Evolutionary conservation across 1,140 invertebrate species (phyloP).

Genomic region (Colletes gigas): DNA sequence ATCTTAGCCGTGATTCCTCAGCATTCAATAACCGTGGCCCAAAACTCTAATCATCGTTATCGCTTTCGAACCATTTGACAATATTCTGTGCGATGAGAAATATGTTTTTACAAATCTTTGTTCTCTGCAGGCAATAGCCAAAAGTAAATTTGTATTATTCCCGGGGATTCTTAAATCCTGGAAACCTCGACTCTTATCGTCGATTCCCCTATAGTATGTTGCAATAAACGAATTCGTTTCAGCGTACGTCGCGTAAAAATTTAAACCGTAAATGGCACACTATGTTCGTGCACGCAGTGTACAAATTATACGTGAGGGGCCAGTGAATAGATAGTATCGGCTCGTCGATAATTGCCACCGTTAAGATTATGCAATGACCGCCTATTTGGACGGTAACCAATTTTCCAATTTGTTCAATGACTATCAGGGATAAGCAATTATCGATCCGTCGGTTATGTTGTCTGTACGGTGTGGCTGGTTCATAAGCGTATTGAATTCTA

Average conservation of each 20-base stretch:
- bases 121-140: too few relatives aligned
- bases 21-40: background rate
- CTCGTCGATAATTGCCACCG: conserved; percentile 42
- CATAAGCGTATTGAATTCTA: conserved; percentile 1
- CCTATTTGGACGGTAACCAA: conserved; percentile 39
- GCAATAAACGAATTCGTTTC: too few relatives aligned
- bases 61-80: background rate
- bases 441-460: background rate
- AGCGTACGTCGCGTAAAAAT: too few relatives aligned
- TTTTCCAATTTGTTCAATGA: conserved; percentile 51
- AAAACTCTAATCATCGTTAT: background rate
- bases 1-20: background rate
- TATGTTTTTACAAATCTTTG: too few relatives aligned
- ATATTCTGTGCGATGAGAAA: background rate
- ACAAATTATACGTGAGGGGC: background rate
- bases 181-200: too few relatives aligned
- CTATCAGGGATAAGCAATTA: conserved; percentile 13
- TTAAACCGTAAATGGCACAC: too few relatives aligned
- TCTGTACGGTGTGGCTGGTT: background rate
- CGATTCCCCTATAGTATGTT: too few relatives aligned
- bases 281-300: too few relatives aligned
- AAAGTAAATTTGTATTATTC: too few relatives aligned
- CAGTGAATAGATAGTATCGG: background rate
- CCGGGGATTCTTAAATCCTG: too few relatives aligned
- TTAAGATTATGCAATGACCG: conserved; percentile 50